Evolutionary conservation across 2,797 vertebrate genomes (phyloP).

Genomic region (Falco peregrinus): DNA sequence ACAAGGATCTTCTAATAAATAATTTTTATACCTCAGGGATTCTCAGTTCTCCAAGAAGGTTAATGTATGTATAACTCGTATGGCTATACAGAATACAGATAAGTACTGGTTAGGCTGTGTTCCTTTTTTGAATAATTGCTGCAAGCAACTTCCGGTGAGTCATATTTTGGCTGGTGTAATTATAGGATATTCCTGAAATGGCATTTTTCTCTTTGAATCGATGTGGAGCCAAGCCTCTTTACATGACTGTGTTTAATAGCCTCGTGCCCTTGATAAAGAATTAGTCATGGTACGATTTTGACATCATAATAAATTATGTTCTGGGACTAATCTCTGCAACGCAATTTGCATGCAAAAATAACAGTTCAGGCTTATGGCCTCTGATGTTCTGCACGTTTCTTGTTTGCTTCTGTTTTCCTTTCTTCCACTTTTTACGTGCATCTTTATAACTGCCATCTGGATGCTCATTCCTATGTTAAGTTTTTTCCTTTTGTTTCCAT

Average conservation of each 20-base stretch:
- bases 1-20: not conserved
- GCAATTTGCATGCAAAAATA: not conserved
- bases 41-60: not conserved
- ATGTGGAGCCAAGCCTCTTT: not conserved
- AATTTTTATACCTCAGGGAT: not conserved
- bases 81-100: not conserved
- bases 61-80: rapidly evolving
- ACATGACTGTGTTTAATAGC: not conserved
- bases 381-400: not conserved
- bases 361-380: not conserved
- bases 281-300: not conserved
- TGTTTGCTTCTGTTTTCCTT: not conserved
- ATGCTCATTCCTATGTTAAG: not conserved
- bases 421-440: not conserved
- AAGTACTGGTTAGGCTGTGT: not conserved
- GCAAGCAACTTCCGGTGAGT: not conserved
- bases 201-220: not conserved
- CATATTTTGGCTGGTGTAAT: not conserved
- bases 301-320: not conserved
- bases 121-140: not conserved
- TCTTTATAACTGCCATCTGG: not conserved
- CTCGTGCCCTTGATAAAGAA: not conserved
- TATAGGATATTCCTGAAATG: not conserved
- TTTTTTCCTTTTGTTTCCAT: not conserved
- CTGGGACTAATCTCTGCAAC: not conserved